Conservation (phyloP, 2,113 vertebrate species). For the Tamias sibiricus region DNA sequence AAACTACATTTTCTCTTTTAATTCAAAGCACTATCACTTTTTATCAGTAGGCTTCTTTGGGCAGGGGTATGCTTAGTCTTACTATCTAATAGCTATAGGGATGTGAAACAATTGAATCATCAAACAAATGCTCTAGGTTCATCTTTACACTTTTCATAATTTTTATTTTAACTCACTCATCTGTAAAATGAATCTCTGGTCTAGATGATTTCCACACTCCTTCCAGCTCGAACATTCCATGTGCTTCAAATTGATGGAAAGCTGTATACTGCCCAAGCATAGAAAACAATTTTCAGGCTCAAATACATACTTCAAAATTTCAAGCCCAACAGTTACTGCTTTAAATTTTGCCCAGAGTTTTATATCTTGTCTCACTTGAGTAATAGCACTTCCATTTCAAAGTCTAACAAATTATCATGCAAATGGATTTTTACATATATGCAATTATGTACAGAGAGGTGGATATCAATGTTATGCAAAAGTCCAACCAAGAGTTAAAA, state of each 20-base stretch:
- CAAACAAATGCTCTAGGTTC: neutral
- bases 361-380: neutral
- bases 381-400: slow-evolving; percentile 17
- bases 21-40: neutral
- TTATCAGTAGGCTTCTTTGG: neutral
- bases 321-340: slow-evolving; percentile 28
- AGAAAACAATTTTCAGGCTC: slow-evolving; percentile 64
- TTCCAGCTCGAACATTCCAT: slow-evolving; percentile 43
- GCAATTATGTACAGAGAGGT: neutral
- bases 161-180: slow-evolving; percentile 69
- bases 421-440: neutral
- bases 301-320: slow-evolving; percentile 52
- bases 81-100: neutral
- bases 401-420: slow-evolving; percentile 24
- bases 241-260: slow-evolving; percentile 53
- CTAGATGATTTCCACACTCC: slow-evolving; percentile 58
- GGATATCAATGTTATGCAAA: neutral
- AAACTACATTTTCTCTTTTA: slow-evolving; percentile 4
- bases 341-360: slow-evolving; percentile 32
- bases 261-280: slow-evolving; percentile 28
- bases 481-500: slow-evolving; percentile 54
- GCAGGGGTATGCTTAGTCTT: neutral
- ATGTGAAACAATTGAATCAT: slow-evolving; percentile 43
- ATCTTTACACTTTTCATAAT: slow-evolving; percentile 48
- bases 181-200: slow-evolving; percentile 57